Evolutionary conservation across 1,140 invertebrate species (phyloP), one percentile per base, ranked within the genome.

Genomic region (Linepithema humile): DNA sequence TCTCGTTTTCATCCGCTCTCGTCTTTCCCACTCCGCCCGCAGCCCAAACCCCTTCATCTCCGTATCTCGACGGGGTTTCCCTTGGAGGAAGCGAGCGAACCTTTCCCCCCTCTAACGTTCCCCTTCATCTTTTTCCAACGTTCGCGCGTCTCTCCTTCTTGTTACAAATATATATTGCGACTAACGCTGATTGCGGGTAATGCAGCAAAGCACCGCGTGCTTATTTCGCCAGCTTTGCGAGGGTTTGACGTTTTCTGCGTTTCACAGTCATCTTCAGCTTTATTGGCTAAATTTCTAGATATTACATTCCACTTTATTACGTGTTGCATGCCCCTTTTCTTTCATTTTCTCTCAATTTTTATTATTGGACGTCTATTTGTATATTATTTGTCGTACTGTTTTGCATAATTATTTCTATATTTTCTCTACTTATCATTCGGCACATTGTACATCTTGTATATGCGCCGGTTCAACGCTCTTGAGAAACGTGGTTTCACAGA

Each of bases 61-160:
- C 64, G 70, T 88, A 83, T 88, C 85, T 73, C 45, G 59, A 26
- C 35, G 73, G 84, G 82, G 73, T 87, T 88, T 80, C 77, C 60
- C 67, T 38, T 32, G 53, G 48, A 84, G 60, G 43, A 84, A 78
- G 48, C 62, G 62, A 32, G n/a, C 48, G 48, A 72, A 73, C 73
- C 26, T 62, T 80, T 84, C 70, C 70, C 15, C 74, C n/a, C 29
- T 62, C 62, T 50, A 69, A 35, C 43, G 65, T 53, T 35, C 72
- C n/a, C n/a, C 48, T 80, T 67, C 62, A 53, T 80, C 50, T 64
- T 40, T 38, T 26, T 82, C 62, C 17, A 26, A 67, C 48, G 35
- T 78, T 10, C 7, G 53, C 50, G 0, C 20, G 23, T 38, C 53
- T 38, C 43, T 67, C 64, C 73, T 53, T 15, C 38, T 3, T 15